Base-by-base conservation (phyloP, 2,797 vertebrate genomes). In the Phoxinus dragarum region DNA sequence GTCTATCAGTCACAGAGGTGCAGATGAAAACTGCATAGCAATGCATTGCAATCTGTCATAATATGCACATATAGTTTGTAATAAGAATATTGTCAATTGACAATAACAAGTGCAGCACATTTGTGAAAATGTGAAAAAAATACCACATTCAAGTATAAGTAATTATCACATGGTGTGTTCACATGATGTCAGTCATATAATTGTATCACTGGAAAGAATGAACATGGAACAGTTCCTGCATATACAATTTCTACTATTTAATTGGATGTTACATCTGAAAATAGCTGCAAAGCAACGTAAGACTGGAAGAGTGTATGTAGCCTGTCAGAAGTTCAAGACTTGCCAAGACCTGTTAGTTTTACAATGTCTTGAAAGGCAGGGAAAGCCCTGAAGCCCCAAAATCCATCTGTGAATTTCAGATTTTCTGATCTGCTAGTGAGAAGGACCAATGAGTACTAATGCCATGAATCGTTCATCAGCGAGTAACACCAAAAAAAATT, bases 241-340 rank as follows among this genome's bases (percentile, higher is more conserved):
- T 36, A 82, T 78, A 11, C 19, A 67, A 59, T 56, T 4, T 38
- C 34, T 31, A n/a, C 49, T n/a, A 79, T 47, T 68, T 68, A 56
- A 21, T 68, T 69, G 31, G 31, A 66, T 49, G 52, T 56, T 52
- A 61, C 78, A 84, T 59, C 61, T 87, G 49, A 81, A 84, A 87
- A 87, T 40, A 74, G 40, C 42, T 40, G 31, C 47, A 82, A 75
- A 80, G 59, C 23, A 80, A 54, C 31, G 14, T 38, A 77, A 2
- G 23, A 27, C 17, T 44, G 34, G 52, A 73, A 66, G 36, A n/a
- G 34, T 59, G 38, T 23, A 6, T 23, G 21, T 61, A 36, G 52
- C 80, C 40, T 84, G 34, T 87, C 47, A 81, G 19, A 84, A 72
- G 10, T 21, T 44, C 9, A 42, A 80, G 21, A 6, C 14, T 47